Base-by-base conservation (phyloP, 2,113 vertebrate genomes). In the Ochotona princeps region DNA sequence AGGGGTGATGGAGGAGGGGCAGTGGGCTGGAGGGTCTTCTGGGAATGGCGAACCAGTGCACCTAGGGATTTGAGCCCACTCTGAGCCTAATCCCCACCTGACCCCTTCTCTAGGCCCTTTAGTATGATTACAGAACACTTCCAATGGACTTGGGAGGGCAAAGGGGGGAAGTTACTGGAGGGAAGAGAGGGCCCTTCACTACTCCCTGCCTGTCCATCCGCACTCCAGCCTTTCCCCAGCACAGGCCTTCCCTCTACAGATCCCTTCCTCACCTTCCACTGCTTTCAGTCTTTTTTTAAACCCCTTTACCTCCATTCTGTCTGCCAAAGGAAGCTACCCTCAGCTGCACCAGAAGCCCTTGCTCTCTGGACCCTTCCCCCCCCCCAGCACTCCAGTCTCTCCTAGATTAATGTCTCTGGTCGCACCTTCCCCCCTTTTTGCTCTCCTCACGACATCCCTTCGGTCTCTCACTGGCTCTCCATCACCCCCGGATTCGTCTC, bases 381-480 rank as follows among this genome's bases (percentile, higher is more conserved):
- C 63, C 38, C 32, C 25, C 87, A 70, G 72, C 51, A 65, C 47
- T 65, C 47, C 30, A 63, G 26, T 9, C 26, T 75, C 26, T 60
- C 57, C 13, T 30, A 51, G 86, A 93, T 69, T 12, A 57, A 8
- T 32, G 38, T 20, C 26, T 51, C n/a, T 54, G 81, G 38, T 49
- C 17, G 70, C 63, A n/a, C 38, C 47, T 66, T 60, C 15, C 32
- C 35, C 20, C 44, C 67, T 83, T 35, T 30, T 18, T 80, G 91
- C 93, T 87, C 38, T 94, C 82, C 76, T 61, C 47, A 38, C 4
- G 65, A 49, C 85, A 75, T 80, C 63, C 60, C 28, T 66, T 51
- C 28, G 76, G 28, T 76, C 60, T 70, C 44, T 72, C 76, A 54
- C 10, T 20, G 30, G 73, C 38, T 30, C 61, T 83, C 30, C 81